Evolutionary conservation across 2,797 vertebrate genomes (phyloP), one percentile per base, ranked within the genome.

Genomic region (Philypnodon macrostomus): DNA sequence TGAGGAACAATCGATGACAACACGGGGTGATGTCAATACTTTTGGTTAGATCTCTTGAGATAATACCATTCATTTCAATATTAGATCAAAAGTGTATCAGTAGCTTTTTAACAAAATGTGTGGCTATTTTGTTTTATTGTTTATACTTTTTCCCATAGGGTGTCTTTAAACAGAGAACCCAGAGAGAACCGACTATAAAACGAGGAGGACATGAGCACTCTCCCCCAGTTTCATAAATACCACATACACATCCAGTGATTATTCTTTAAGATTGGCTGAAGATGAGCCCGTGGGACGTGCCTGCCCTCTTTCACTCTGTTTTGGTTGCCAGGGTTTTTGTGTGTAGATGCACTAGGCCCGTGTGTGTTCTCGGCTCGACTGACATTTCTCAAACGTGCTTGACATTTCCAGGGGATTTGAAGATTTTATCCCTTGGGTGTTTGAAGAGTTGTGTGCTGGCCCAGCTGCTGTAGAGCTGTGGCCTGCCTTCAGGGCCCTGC

Each of bases 361-460:
- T 11, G 53, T 66, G 73, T 65, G 65, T 63, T 69, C 70, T 70
- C 61, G 60, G 67, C 64, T 71, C 72, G 58, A 51, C 73, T 85
- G 86, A 85, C 86, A 88, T 88, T 88, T 86, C 79, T 85, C 80
- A 82, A 80, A 85, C 50, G 77, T 70, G 65, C 66, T 31, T 88
- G 86, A 85, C 86, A 88, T 88, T 88, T 88, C 75, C 75, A 65
- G 52, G 78, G 84, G 83, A 85, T 88, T 85, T 80, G 70, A 81
- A 82, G 79, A 83, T 74, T 84, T 85, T 73, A 87, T 85, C 83
- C 75, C 57, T 53, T 76, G 70, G 58, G 65, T 85, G 79, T 81
- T 85, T 84, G 72, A 82, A 78, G 75, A 81, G 78, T 63, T 79
- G 47, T 69, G 56, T 51, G 59, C 55, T 70, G 69, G 60, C 69